A percentile compares a stretch with the other conserved stretches of the same genome.
phyloP scores from a whole-genome alignment of 2,797 vertebrate species.

The Micropoecilia bifurca region DNA sequence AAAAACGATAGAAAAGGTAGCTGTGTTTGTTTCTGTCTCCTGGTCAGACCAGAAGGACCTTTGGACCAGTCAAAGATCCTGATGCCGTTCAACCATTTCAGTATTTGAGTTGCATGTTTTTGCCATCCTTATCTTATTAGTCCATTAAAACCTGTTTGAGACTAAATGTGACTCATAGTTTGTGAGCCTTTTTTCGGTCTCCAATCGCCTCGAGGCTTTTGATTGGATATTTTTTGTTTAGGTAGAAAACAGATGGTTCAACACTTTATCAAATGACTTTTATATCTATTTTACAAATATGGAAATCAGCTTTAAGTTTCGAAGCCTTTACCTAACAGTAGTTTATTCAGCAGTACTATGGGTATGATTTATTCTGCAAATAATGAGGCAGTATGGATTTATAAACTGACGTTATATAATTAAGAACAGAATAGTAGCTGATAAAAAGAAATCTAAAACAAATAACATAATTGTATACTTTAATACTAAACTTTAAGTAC shows the following conservation, averaged over 20 bases:
- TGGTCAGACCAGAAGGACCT: slow-evolving; percentile 1
- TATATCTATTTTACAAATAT: no score
- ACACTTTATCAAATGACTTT: no score
- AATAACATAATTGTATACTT: background rate
- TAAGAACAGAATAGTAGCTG: no score
- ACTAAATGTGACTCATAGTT: background rate
- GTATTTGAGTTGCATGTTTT: background rate
- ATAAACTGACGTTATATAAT: no score
- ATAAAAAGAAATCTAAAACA: background rate
- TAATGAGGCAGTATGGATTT: no score
- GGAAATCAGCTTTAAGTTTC: no score
- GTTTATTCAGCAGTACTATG: no score
- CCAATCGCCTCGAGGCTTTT: background rate
- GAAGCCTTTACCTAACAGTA: no score
- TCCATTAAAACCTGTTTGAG: background rate
- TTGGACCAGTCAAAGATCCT: background rate
- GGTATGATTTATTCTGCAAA: no score
- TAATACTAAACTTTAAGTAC: background rate
- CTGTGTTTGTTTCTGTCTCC: background rate
- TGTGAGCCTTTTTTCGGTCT: background rate
- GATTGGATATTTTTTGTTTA: no score
- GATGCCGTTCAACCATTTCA: background rate
- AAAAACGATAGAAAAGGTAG: no score
- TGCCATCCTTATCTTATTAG: background rate
- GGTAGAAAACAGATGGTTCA: no score